Base-by-base conservation (phyloP, 2,113 vertebrate species). In the Clarias macrocephalus region DNA sequence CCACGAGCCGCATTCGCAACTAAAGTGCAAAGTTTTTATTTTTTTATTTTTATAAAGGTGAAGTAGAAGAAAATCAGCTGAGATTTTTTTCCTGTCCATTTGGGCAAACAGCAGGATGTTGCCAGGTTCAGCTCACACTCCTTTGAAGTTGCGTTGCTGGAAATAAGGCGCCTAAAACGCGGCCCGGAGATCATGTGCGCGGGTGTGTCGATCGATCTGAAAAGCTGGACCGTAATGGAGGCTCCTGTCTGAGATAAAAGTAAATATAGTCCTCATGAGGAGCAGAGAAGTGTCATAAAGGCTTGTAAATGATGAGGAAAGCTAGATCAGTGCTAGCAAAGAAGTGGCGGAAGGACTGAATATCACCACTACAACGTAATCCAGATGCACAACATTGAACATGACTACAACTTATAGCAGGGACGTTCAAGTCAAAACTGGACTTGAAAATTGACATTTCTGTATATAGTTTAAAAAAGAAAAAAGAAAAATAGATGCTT, bases 91-190 rank as follows among this genome's bases (percentile, higher is more conserved):
- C 91, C 91, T 90, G 92, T 94, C 95, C 94, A 95, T 95, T 95
- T 95, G 3, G 93, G 93, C 91, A 94, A 95, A 95, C 93, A 93
- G 89, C 93, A 92, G 93, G 91, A 93, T 91, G 91, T 93, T 94
- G 94, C 95, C 90, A 93, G 94, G 93, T 91, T 92, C 94, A 94
- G 93, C 93, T 93, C 89, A 89, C 90, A 88, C 90, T 90, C 94
- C 95, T 83, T 96, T 96, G 94, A 96, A 94, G 95, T 94, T 33
- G 33, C 33, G 1, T 92, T 7, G 89, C 89, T 88, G 89, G 91
- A 93, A 93, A 94, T 94, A 94, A 95, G 93, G 92, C 87, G 93
- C 86, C 93, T 95, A 94, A 94, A 95, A 95, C 95, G 94, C 93
- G 94, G 93, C 93, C 89, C 54, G 54, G 68, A 92, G 90, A 94